phyloP scores from a whole-genome alignment of 1,140 invertebrate species.

The Rhynchophorus ferrugineus region DNA sequence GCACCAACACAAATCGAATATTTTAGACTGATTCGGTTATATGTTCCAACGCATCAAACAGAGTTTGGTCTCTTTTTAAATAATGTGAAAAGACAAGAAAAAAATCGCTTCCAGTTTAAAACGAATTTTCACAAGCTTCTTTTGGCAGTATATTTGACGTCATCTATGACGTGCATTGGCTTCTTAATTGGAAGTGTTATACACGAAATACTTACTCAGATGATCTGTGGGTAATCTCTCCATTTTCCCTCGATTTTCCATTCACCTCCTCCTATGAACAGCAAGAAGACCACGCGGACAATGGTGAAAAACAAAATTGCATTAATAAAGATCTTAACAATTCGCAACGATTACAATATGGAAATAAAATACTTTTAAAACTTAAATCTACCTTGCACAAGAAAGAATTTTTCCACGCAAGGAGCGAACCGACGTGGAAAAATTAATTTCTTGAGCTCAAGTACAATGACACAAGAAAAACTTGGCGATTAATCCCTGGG shows the following conservation, averaged over 20 bases:
- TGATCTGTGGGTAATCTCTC: constrained; percentile 44
- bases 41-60: no score
- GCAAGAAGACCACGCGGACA: constrained; percentile 46
- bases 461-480: not conserved
- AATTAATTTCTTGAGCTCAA: not conserved
- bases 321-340: constrained; percentile 35
- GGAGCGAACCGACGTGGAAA: not conserved
- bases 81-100: no score
- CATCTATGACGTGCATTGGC: no score
- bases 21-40: no score
- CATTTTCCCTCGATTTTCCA: constrained; percentile 52
- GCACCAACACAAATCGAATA: no score
- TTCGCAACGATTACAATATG: not conserved
- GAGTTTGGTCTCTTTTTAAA: no score
- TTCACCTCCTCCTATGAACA: constrained; percentile 57
- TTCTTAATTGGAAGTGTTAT: no score
- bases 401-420: constrained; percentile 2
- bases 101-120: no score
- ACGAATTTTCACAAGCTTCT: no score
- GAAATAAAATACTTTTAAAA: not conserved
- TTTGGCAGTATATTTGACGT: no score
- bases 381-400: not conserved
- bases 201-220: constrained; percentile 47
- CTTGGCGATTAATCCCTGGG: constrained; percentile 2
- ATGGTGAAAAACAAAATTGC: constrained; percentile 37